Evolutionary conservation across 1,140 invertebrate species (phyloP), one percentile per base, ranked within the genome.

Genomic region (Caenorhabditis inopinata): DNA sequence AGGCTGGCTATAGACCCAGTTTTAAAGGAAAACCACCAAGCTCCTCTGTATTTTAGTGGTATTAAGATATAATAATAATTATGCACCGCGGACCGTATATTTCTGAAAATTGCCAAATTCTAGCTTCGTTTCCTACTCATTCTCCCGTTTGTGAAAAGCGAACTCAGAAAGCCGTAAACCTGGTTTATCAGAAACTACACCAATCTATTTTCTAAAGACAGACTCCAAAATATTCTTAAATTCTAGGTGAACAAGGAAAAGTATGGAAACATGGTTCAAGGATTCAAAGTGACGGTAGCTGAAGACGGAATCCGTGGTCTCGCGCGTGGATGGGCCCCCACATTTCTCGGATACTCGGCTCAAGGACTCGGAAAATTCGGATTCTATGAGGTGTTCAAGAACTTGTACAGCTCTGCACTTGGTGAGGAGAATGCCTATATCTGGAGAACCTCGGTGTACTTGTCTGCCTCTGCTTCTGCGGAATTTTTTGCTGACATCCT

Each of bases 401-500:
- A 94, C 76, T 88, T 93, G 0, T 99, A 98, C 90, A 90, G 92
- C 38, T 91, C 92, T 83, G 77, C 94, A 6, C 89, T 95, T 82
- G 96, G 96, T 74, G 96, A 98, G 87, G 90, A 98, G 90, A 92
- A 94, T 35, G 90, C 95, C 0, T 99, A 94, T 90, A 90, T 95
- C 12, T 98, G 94, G 90, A 92, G 96, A 89, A 98, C 96, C 2
- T 92, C 91, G 51, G 91, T 99, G 11, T 99, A 98, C 88, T 90
- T 99, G 76, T 93, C 93, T 74, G 94, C 96, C 0, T 96, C 94
- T 76, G 96, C 96, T 0, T 94, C 94, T 3, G 96, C 96, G 62
- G 96, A 99, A 90, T 98, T 98, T 91, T 97, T 99, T 89, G 96
- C 96, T 83, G 96, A 99, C 87, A 97, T 99, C 89, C 95, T 95